phyloP scores from a whole-genome alignment of 2,113 vertebrate genomes.

The Colinus virginianus region DNA sequence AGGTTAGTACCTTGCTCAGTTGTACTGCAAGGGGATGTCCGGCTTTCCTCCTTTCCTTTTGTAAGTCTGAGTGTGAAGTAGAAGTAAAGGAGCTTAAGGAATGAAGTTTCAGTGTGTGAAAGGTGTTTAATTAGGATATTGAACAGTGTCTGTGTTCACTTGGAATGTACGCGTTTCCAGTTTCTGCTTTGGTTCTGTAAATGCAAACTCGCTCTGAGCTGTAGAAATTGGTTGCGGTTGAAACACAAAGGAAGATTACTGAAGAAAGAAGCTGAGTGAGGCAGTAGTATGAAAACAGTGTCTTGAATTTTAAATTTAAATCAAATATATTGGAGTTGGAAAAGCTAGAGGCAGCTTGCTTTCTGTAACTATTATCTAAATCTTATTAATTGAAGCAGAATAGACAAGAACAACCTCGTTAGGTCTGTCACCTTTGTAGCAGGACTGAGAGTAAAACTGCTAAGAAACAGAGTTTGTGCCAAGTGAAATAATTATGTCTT shows the following conservation, averaged over 20 bases:
- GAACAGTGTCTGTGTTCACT: background rate
- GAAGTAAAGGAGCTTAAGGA: constrained; percentile 1
- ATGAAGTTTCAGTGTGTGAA: background rate
- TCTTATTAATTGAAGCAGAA: background rate
- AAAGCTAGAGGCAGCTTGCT: background rate
- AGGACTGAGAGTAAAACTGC: background rate
- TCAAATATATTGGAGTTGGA: background rate
- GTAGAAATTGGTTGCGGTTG: constrained; percentile 15
- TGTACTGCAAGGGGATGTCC: background rate
- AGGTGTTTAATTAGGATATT: constrained; percentile 1
- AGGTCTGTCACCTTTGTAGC: background rate
- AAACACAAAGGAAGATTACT: background rate
- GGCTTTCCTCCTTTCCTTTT: background rate
- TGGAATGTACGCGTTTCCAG: background rate
- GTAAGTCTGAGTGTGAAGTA: background rate
- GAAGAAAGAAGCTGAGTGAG: constrained; percentile 12
- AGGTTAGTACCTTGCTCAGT: background rate
- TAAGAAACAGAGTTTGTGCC: background rate
- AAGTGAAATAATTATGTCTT: background rate
- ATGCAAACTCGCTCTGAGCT: constrained; percentile 14
- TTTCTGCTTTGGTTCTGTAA: constrained; percentile 33
- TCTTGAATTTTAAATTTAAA: background rate
- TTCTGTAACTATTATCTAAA: background rate
- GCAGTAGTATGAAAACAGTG: background rate
- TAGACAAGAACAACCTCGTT: background rate